Evolutionary conservation across 2,113 vertebrate genomes (phyloP).

Genomic region (Platysteira castanea): DNA sequence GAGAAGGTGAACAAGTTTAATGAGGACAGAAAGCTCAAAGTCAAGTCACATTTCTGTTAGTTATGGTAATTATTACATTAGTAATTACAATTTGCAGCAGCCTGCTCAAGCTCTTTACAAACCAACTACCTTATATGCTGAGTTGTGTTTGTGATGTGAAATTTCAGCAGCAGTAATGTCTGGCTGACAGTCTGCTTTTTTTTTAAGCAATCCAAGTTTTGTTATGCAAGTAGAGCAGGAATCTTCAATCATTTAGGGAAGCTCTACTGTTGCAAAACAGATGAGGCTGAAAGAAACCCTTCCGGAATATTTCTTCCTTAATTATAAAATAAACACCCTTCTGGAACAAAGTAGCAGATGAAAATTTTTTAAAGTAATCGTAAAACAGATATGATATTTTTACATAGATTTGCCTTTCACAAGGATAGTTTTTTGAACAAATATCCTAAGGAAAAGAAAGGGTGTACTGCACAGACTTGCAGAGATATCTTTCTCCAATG

Average conservation of each 20-base stretch:
- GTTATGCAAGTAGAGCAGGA: constrained; percentile 41
- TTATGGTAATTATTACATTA: constrained; percentile 70
- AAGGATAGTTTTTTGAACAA: not conserved
- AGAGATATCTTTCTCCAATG: not conserved
- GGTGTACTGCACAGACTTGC: not conserved
- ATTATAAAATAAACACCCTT: not conserved
- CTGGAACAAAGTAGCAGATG: not conserved
- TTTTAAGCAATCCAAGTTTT: constrained; percentile 21
- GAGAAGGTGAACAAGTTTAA: constrained; percentile 94
- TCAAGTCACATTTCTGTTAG: constrained; percentile 75
- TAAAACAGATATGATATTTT: not conserved
- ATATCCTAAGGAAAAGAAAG: not conserved
- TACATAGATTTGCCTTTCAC: not conserved
- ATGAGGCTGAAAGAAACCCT: not conserved
- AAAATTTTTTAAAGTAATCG: not conserved
- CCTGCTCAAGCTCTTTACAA: constrained; percentile 10
- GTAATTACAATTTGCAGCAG: constrained; percentile 48
- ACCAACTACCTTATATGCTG: constrained; percentile 2
- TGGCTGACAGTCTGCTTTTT: constrained; percentile 1
- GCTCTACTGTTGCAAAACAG: constrained; percentile 43
- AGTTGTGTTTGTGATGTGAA: not conserved
- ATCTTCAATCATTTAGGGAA: constrained; percentile 24
- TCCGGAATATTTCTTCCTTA: not conserved
- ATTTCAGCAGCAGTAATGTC: not conserved
- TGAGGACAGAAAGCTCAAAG: constrained; percentile 83